Conservation (phyloP, 1,140 invertebrate genomes). For the Bombus superbus region DNA sequence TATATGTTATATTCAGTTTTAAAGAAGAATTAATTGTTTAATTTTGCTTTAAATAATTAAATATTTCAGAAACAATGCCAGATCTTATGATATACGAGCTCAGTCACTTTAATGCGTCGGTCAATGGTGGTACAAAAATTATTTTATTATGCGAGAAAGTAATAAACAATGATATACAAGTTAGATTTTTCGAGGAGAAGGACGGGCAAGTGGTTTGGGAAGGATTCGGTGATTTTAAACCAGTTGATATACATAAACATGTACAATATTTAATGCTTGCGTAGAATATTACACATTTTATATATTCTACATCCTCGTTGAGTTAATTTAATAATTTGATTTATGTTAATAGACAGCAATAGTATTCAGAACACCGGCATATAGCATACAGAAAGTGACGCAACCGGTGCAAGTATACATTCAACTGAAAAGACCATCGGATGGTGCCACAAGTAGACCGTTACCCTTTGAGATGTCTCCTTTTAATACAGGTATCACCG, state of each 20-base stretch:
- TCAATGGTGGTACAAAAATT: constrained; percentile 93
- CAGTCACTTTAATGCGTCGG: constrained; percentile 92
- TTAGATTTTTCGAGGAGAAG: constrained; percentile 94
- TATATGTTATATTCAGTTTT: not conserved
- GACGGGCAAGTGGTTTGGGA: constrained; percentile 92
- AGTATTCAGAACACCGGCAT: constrained; percentile 91
- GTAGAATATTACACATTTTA: not conserved
- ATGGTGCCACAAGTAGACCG: constrained; percentile 91
- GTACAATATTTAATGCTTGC: not conserved
- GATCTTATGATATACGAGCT: constrained; percentile 95
- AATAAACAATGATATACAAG: constrained; percentile 94
- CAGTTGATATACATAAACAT: constrained; percentile 96
- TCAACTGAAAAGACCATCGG: constrained; percentile 93
- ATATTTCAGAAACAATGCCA: constrained; percentile 91
- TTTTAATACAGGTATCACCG: constrained; percentile 93
- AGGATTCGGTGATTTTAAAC: constrained; percentile 92
- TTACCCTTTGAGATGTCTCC: constrained; percentile 93
- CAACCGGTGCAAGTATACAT: constrained; percentile 91
- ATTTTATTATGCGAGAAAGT: constrained; percentile 97
- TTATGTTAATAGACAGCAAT: constrained; percentile 87
- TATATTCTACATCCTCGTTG: not conserved
- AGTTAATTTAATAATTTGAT: not conserved
- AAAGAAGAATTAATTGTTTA: not conserved
- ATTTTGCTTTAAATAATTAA: not conserved
- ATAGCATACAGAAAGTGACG: constrained; percentile 87